Conservation (phyloP, 2,797 vertebrate species). For the Spondyliosoma cantharus region DNA sequence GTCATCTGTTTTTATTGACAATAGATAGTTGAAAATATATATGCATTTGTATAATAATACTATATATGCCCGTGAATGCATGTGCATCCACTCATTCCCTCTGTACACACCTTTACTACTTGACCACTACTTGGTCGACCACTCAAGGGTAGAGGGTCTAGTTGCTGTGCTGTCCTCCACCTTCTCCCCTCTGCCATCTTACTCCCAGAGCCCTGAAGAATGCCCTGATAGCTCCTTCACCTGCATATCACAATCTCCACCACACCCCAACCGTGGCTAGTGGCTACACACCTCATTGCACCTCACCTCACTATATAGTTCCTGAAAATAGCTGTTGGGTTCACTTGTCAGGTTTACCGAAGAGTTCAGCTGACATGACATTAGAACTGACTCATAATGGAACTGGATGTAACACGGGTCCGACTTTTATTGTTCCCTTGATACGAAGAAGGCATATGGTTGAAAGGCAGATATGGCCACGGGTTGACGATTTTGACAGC, state of each 20-base stretch:
- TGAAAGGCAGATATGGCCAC: constrained; percentile 25
- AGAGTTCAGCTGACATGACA: constrained; percentile 29
- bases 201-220: not conserved
- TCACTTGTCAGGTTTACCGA: constrained; percentile 46
- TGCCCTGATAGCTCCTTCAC: not conserved
- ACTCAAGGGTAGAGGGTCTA: constrained; percentile 8
- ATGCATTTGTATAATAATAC: not conserved
- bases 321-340: constrained; percentile 21
- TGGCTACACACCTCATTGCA: constrained; percentile 18
- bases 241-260: not conserved
- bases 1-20: too few relatives aligned
- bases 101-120: too few relatives aligned
- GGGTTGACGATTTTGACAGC: constrained; percentile 9
- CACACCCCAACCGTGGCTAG: not conserved
- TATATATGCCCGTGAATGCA: not conserved
- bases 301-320: constrained; percentile 22
- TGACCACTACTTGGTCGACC: not conserved
- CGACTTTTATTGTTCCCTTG: constrained; percentile 18
- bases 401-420: constrained; percentile 28
- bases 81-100: not conserved
- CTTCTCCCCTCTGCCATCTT: constrained; percentile 19
- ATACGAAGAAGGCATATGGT: constrained; percentile 3
- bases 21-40: not conserved
- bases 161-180: constrained; percentile 21
- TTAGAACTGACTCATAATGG: constrained; percentile 21